phyloP scores from a whole-genome alignment of 2,888 invertebrate species.

The Boloria selene region DNA sequence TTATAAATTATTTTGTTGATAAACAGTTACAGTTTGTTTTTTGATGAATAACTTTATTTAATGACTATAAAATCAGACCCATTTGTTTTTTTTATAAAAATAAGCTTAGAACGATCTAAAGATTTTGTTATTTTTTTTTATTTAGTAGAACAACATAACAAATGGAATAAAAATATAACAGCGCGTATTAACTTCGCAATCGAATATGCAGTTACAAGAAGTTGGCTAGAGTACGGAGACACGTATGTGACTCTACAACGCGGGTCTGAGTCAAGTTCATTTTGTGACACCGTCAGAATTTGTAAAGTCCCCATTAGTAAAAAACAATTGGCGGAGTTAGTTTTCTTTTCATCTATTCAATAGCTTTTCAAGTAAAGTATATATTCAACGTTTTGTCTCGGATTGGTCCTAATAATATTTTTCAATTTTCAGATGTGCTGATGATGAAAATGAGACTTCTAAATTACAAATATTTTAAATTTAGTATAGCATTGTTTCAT shows the following conservation, averaged over 20 bases:
- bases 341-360: constrained; percentile 21
- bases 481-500: not conserved
- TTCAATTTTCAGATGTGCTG: constrained; percentile 29
- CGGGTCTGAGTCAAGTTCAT: constrained; percentile 54
- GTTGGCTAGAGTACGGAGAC: constrained; percentile 56
- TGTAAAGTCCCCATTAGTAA: constrained; percentile 51
- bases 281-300: constrained; percentile 56
- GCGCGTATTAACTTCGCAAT: constrained; percentile 55
- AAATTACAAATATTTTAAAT: not conserved
- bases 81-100: too few species aligned
- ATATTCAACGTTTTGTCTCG: not conserved
- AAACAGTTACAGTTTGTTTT: too few species aligned
- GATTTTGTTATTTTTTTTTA: too few species aligned
- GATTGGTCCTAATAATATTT: not conserved
- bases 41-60: too few species aligned
- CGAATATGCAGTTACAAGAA: constrained; percentile 53
- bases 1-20: too few species aligned
- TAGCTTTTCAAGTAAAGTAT: not conserved
- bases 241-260: constrained; percentile 58
- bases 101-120: too few species aligned
- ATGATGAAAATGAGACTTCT: constrained; percentile 7
- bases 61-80: too few species aligned
- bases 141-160: constrained; percentile 30
- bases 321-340: constrained; percentile 56
- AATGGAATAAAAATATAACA: constrained; percentile 51